A percentile compares a stretch with the other conserved stretches of the same genome.
Conservation (phyloP, 92 coral and sea anemone genomes). For the Epizoanthus ramosus region DNA sequence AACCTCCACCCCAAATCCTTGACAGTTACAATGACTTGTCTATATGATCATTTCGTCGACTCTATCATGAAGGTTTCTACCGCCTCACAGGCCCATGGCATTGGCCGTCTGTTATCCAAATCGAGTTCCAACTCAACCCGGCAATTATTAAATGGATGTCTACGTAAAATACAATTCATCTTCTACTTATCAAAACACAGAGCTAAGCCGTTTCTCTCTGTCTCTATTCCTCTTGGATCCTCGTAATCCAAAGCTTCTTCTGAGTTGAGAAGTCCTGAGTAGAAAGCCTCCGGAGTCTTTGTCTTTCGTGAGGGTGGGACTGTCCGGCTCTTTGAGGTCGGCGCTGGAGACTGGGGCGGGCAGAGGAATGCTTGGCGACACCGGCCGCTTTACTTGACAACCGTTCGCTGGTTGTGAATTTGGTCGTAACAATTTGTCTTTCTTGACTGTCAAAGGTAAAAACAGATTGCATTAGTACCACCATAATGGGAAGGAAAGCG, state of each 20-base stretch:
- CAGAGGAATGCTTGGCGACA: constrained; percentile 73
- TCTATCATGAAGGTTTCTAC: too few relatives aligned
- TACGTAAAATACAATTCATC: background rate
- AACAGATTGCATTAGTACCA: background rate
- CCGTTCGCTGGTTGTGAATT: constrained; percentile 59
- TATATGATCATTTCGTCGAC: too few relatives aligned
- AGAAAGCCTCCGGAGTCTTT: constrained; percentile 52
- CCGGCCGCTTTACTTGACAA: constrained; percentile 56
- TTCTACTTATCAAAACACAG: constrained; percentile 56
- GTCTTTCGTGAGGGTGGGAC: constrained; percentile 30
- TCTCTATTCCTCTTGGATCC: constrained; percentile 68
- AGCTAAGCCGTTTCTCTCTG: constrained; percentile 82
- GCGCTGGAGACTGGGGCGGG: constrained; percentile 94
- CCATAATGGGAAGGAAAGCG: background rate
- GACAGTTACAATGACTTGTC: too few relatives aligned
- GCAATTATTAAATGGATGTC: background rate
- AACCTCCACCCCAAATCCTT: too few relatives aligned
- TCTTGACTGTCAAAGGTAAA: constrained; percentile 57
- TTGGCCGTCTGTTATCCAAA: background rate
- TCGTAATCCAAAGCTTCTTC: constrained; percentile 84
- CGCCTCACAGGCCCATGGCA: too few relatives aligned
- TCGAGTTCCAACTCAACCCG: background rate
- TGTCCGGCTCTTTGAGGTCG: constrained; percentile 68
- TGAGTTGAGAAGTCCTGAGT: constrained; percentile 69
- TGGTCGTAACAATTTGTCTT: constrained; percentile 66